A percentile compares a stretch with the other conserved stretches of the same genome.
Evolutionary conservation across 2,888 invertebrate species (phyloP).

Genomic region (Melanostoma mellinum): DNA sequence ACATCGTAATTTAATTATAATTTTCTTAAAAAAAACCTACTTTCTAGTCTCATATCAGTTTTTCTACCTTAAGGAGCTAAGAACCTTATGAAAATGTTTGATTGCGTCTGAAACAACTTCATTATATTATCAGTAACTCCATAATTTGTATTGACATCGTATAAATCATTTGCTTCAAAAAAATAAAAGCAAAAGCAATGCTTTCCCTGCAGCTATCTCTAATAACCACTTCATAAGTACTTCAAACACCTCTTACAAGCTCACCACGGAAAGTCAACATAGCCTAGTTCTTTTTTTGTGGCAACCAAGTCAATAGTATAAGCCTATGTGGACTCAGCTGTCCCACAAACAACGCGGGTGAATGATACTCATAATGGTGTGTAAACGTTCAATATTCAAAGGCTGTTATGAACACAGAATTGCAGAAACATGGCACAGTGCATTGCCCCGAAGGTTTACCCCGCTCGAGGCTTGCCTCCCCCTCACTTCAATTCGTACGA

Average conservation of each 20-base stretch:
- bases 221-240: conserved; percentile 52
- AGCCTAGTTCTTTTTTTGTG: conserved; percentile 55
- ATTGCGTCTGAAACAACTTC: conserved; percentile 23
- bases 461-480: not conserved
- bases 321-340: conserved; percentile 65
- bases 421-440: conserved; percentile 58
- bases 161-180: conserved; percentile 14
- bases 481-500: conserved; percentile 51
- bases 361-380: conserved; percentile 48
- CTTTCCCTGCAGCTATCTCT: conserved; percentile 42
- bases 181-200: not conserved
- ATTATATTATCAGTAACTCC: too few species aligned
- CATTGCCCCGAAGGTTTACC: conserved; percentile 66
- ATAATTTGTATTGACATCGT: too few species aligned
- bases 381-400: conserved; percentile 44
- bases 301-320: conserved; percentile 14
- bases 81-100: not conserved
- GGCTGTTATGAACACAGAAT: conserved; percentile 59
- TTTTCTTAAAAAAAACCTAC: too few species aligned
- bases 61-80: too few species aligned
- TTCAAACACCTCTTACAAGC: conserved; percentile 34
- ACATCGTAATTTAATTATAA: too few species aligned
- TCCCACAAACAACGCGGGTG: conserved; percentile 32
- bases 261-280: conserved; percentile 62
- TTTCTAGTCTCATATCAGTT: too few species aligned